Evolutionary conservation across 2,113 vertebrate genomes (phyloP), one percentile per base, ranked within the genome.

Genomic region (Xerus inauris): DNA sequence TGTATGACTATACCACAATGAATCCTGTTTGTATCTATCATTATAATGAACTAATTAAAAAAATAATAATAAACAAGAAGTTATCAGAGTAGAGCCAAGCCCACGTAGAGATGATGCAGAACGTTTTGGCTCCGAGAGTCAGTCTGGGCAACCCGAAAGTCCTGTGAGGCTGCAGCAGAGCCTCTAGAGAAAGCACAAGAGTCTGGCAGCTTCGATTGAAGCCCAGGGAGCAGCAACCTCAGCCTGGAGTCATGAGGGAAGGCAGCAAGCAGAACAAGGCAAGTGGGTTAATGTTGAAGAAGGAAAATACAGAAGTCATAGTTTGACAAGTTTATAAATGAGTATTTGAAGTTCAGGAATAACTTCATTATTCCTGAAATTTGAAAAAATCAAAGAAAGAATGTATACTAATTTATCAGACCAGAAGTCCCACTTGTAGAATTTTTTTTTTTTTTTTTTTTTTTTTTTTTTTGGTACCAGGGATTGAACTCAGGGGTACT

Each of bases 331-430:
- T 99, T 99, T 99, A 98, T 99, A 99, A 99, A 99, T 99, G 98
- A 99, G 99, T 99, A 99, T 99, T 99, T 99, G 99, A 99, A 99
- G 99, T 99, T 99, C 99, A 99, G 99, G 98, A 99, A 99, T 99
- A n/a, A n/a, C n/a, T n/a, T n/a, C n/a, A n/a, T n/a, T n/a, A n/a
- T n/a, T n/a, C 99, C 99, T 99, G 99, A 99, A 99, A 99, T 99
- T 99, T 99, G 99, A 99, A 99, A 99, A 99, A 98, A 98, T 99
- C 98, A 99, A 98, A 98, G 98, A 99, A 99, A 99, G 99, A 99
- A 99, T 99, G 99, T 99, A 99, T 99, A 99, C 99, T 99, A 99
- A 99, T 99, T 99, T 99, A 99, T 99, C 99, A 99, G 99, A 99
- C 99, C 98, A 99, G 99, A 99, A 99, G 99, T 99, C 99, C 99